Evolutionary conservation across 1,140 invertebrate species (phyloP).

Genomic region (Vanessa tameamea): DNA sequence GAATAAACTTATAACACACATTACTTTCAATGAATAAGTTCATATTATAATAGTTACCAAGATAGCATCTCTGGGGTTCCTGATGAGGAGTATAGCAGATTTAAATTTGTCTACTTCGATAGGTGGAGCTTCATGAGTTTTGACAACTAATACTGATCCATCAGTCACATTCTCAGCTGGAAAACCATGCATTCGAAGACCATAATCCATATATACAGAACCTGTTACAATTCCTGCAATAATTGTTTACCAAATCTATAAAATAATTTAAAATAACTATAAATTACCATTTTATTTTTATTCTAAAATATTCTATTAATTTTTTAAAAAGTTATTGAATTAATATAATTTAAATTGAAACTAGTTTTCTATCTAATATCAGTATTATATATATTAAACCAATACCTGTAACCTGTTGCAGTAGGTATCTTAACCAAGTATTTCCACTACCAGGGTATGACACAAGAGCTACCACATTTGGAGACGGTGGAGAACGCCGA

Average conservation of each 20-base stretch:
- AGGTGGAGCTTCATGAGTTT: slow-evolving; percentile 89
- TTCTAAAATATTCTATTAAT: not conserved
- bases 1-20: not conserved
- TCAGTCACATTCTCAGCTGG: slow-evolving; percentile 88
- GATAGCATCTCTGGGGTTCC: slow-evolving; percentile 87
- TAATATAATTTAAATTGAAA: no score
- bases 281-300: not conserved
- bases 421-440: slow-evolving; percentile 88
- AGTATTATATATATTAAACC: not conserved
- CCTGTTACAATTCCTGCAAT: slow-evolving; percentile 86
- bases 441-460: slow-evolving; percentile 91
- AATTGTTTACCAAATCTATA: not conserved
- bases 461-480: slow-evolving; percentile 82
- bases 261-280: not conserved
- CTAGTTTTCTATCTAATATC: no score
- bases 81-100: slow-evolving; percentile 85
- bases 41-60: slow-evolving; percentile 56
- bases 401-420: slow-evolving; percentile 88
- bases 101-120: slow-evolving; percentile 82
- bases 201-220: slow-evolving; percentile 89
- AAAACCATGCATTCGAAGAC: slow-evolving; percentile 87
- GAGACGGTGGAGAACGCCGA: slow-evolving; percentile 52
- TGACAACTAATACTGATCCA: slow-evolving; percentile 88
- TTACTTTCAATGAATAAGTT: not conserved
- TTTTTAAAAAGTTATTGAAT: no score